Conservation (phyloP, 2,888 invertebrate genomes). For the Meta bourneti region DNA sequence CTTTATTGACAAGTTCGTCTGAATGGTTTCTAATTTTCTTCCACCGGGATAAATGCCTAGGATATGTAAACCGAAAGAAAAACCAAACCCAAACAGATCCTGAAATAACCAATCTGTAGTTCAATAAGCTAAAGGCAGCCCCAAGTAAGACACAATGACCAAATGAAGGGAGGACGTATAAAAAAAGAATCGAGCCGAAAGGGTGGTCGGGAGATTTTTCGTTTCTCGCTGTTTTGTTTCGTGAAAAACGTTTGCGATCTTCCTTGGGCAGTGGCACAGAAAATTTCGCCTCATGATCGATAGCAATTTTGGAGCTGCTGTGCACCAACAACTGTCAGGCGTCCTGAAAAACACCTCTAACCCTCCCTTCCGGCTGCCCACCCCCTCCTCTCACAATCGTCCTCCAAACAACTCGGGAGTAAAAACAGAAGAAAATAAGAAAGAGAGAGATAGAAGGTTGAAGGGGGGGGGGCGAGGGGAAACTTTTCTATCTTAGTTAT, state of each 20-base stretch:
- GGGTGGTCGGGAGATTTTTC: constrained; percentile 6
- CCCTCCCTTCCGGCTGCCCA: constrained; percentile 18
- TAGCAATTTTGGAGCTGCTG: constrained; percentile 72
- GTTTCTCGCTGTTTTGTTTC: constrained; percentile 63
- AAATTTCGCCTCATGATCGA: constrained; percentile 68
- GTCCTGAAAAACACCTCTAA: constrained; percentile 63
- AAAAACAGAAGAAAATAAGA: constrained; percentile 40
- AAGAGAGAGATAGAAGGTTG: constrained; percentile 10
- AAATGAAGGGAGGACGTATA: constrained; percentile 48
- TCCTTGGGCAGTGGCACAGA: constrained; percentile 45
- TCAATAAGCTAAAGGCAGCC: constrained; percentile 21
- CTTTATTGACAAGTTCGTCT: constrained; percentile 69
- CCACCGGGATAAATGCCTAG: constrained; percentile 35
- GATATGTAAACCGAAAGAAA: constrained; percentile 73
- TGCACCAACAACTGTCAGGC: constrained; percentile 70
- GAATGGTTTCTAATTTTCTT: constrained; percentile 74
- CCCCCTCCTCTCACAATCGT: constrained; percentile 8
- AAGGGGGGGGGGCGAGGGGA: not conserved
- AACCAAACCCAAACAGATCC: not conserved
- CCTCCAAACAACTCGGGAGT: constrained; percentile 49
- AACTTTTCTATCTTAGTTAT: constrained; percentile 71
- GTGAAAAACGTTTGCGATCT: constrained; percentile 49
- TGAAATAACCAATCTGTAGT: constrained; percentile 47
- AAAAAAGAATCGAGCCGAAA: not conserved
- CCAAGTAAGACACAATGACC: constrained; percentile 50